Percentiles rank a stretch among this genome's conserved stretches.
Evolutionary conservation across 2,113 vertebrate species (phyloP).

Genomic region (Salvelinus alpinus): DNA sequence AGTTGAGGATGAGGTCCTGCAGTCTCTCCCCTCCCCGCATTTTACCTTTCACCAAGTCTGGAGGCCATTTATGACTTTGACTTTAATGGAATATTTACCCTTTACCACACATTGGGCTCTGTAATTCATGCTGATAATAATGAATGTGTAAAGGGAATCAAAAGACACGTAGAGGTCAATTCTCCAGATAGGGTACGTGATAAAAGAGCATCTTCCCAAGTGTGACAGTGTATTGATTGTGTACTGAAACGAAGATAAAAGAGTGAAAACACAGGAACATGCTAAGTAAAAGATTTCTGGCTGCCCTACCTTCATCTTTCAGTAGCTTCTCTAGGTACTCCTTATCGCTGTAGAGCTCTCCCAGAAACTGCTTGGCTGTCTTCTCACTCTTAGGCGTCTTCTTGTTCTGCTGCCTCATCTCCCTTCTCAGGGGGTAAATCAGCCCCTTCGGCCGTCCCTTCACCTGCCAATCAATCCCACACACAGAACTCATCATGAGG

Average conservation of each 20-base stretch:
- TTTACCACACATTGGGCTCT: background rate
- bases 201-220: background rate
- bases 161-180: background rate
- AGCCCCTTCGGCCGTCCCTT: slow-evolving; percentile 65
- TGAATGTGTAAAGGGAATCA: background rate
- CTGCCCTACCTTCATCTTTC: slow-evolving; percentile 81
- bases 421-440: slow-evolving; percentile 44
- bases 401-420: slow-evolving; percentile 56
- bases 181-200: background rate
- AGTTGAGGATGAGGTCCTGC: slow-evolving; percentile 77
- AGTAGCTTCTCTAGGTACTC: slow-evolving; percentile 85
- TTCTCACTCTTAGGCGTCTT: slow-evolving; percentile 71
- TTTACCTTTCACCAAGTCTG: slow-evolving; percentile 82
- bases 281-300: background rate
- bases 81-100: background rate
- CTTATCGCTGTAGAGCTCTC: slow-evolving; percentile 86
- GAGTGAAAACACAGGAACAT: background rate
- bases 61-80: background rate
- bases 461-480: slow-evolving; percentile 34
- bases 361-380: slow-evolving; percentile 79
- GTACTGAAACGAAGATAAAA: background rate
- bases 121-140: background rate
- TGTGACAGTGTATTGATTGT: background rate
- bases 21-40: slow-evolving; percentile 77
- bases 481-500: background rate